Evolutionary conservation across 2,113 vertebrate species (phyloP).

Genomic region (Caloenas nicobarica): DNA sequence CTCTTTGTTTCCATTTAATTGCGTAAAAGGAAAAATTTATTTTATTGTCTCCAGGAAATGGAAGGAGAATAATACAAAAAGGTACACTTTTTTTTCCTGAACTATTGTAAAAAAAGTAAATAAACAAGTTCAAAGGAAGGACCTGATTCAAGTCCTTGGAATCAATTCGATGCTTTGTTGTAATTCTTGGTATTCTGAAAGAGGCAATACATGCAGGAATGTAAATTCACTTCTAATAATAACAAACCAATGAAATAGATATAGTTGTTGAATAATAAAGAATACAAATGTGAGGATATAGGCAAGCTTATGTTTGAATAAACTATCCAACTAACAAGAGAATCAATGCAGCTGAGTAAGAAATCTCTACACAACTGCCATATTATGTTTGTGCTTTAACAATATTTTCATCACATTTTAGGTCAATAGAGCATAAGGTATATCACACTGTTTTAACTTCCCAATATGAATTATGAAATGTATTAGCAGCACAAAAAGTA

Average conservation of each 20-base stretch:
- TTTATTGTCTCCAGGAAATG: neutral
- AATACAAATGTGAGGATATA: neutral
- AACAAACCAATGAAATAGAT: neutral
- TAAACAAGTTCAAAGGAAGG: neutral
- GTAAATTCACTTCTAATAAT: neutral
- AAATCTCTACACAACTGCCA: neutral
- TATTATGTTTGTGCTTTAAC: neutral
- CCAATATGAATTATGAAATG: neutral
- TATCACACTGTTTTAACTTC: neutral
- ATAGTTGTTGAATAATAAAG: neutral
- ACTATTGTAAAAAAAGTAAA: neutral
- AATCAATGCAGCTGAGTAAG: neutral
- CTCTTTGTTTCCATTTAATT: neutral
- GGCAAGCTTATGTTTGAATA: neutral
- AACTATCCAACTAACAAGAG: neutral
- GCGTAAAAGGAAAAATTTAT: neutral
- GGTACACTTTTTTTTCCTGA: fast-evolving
- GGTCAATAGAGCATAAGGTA: neutral
- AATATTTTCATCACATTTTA: neutral
- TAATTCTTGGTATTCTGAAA: neutral
- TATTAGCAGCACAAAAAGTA: neutral
- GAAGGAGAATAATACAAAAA: neutral
- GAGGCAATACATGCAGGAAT: neutral
- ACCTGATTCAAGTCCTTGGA: neutral
- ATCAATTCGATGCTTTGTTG: neutral